Percentiles rank a stretch among this genome's conserved stretches.
Evolutionary conservation across 2,113 vertebrate genomes (phyloP).

Genomic region (Marcusenius ussheri): DNA sequence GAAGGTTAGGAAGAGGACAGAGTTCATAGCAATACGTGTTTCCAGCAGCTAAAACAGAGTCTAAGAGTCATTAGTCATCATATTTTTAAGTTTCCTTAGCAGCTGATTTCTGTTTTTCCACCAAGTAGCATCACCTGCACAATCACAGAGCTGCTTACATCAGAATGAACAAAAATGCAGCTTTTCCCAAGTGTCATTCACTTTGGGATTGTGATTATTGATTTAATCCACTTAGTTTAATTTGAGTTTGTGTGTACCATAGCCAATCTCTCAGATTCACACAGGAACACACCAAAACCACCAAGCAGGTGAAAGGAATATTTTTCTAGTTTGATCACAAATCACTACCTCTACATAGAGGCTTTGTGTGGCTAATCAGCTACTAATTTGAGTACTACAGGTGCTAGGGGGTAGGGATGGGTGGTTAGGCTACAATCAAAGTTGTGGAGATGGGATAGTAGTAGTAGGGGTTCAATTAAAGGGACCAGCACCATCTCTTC

Average conservation of each 20-base stretch:
- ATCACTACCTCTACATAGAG: conserved; percentile 14
- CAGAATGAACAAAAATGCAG: not conserved
- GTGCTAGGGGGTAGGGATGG: conserved; percentile 44
- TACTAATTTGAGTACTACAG: conserved; percentile 52
- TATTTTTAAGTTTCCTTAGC: not conserved
- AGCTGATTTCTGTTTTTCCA: not conserved
- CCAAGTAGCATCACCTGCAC: not conserved
- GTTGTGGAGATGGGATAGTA: conserved; percentile 15
- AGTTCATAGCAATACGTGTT: not conserved
- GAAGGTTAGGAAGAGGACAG: not conserved
- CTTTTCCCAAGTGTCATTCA: not conserved
- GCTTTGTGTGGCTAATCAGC: conserved; percentile 29
- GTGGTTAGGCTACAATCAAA: conserved; percentile 53
- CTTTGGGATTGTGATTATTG: not conserved
- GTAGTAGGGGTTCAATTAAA: conserved; percentile 39
- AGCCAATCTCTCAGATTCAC: not conserved
- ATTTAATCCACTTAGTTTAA: not conserved
- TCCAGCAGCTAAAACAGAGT: not conserved
- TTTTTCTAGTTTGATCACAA: not conserved
- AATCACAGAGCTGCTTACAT: not conserved
- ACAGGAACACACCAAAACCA: not conserved
- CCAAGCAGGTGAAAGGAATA: not conserved
- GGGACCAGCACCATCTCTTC: conserved; percentile 65
- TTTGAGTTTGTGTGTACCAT: too few species aligned
- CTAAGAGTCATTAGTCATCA: too few species aligned